Evolutionary conservation across 1,140 invertebrate species (phyloP), one percentile per base, ranked within the genome.

Genomic region (Caenorhabditis brenneri): DNA sequence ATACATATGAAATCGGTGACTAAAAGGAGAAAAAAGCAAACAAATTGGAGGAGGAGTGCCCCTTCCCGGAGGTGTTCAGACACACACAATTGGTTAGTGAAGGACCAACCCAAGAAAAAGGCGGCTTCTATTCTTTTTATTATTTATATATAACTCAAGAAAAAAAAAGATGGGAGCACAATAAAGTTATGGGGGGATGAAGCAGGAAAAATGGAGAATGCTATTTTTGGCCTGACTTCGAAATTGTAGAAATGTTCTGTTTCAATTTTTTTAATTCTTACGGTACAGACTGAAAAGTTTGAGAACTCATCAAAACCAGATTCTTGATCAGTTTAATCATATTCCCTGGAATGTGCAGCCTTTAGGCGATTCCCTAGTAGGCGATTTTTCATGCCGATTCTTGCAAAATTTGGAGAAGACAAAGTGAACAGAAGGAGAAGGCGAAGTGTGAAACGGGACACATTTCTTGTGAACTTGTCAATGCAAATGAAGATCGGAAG

Each of bases 401-500:
- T 51, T n/a, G 12, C 48, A n/a, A 2, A 19, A 51, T 16, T n/a
- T 19, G 48, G n/a, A 27, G 24, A n/a, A 12, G 53, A 27, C 7
- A 27, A 55, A 10, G 7, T 46, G 65, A 74, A 24, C 36, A 36
- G 46, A 65, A 10, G 5, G 15, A 29, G 19, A 19, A 31, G 9
- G 58, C 4, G 33, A 65, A 33, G n/a, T n/a, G n/a, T n/a, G n/a
- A n/a, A n/a, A n/a, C n/a, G 31, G 24, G 53, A 58, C 29, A 65
- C 31, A 65, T 51, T 19, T 65, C 24, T 36, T 19, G 65, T 74
- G 65, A 74, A 74, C 65, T 74, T 74, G 65, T 74, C 65, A 74
- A 74, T 74, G 65, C 65, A 74, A 74, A 74, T 74, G 65, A 74
- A 74, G 65, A 74, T 74, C 65, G 36, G n/a, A 74, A 74, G 36